These are phyloP conservation scores for Dasypogon diadema DNA, from an alignment of 2,888 invertebrate genomes.

Conservation along the genomic window DNA sequence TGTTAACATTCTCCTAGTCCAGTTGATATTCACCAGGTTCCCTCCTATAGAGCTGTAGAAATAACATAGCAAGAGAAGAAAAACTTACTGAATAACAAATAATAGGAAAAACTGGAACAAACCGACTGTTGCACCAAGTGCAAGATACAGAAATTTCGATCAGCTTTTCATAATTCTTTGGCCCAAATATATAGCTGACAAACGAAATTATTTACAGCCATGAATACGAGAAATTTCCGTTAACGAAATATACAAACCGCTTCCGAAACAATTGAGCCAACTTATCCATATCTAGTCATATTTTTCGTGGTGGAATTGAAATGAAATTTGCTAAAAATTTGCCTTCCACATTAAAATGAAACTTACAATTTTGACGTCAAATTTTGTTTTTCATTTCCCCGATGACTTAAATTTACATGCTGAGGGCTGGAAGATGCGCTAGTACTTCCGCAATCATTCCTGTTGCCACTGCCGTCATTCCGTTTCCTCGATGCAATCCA, in stretches of 20 bases:
- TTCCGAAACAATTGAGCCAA: constrained; percentile 64
- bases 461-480: constrained; percentile 52
- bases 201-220: too few relatives aligned
- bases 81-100: too few relatives aligned
- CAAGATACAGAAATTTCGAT: too few relatives aligned
- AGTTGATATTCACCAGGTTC: too few relatives aligned
- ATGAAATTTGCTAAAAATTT: neutral
- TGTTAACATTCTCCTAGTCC: too few relatives aligned
- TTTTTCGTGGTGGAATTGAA: neutral
- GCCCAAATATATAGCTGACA: too few relatives aligned
- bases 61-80: too few relatives aligned
- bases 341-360: neutral
- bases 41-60: too few relatives aligned
- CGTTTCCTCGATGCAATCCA: constrained; percentile 65
- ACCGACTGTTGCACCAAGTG: too few relatives aligned
- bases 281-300: constrained; percentile 62
- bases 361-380: constrained; percentile 61
- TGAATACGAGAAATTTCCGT: too few relatives aligned
- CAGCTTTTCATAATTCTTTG: too few relatives aligned
- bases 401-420: constrained; percentile 49
- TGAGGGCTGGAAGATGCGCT: constrained; percentile 4
- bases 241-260: constrained; percentile 57
- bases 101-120: too few relatives aligned
- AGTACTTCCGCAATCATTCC: constrained; percentile 26
- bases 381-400: constrained; percentile 52